Conservation (phyloP, 1,140 invertebrate genomes). For the Drosophila carrolli region DNA sequence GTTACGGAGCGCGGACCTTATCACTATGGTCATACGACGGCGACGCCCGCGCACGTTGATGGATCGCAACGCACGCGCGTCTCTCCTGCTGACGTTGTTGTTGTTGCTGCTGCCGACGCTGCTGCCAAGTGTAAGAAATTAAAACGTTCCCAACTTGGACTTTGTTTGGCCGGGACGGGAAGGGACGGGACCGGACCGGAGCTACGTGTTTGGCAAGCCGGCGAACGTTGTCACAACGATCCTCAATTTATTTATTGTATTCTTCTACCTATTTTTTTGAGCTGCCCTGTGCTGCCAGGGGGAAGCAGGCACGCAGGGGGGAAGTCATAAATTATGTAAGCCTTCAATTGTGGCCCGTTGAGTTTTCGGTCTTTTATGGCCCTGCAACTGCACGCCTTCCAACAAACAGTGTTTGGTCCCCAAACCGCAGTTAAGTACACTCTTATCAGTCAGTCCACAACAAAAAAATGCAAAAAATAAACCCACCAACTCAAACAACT, state of each 20-base stretch:
- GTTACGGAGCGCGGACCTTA: conserved; percentile 47
- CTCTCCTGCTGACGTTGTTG: conserved; percentile 26
- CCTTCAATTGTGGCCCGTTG: conserved; percentile 40
- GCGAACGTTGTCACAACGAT: conserved; percentile 60
- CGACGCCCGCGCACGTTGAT: conserved; percentile 78
- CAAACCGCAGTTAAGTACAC: neutral
- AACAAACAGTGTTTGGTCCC: conserved; percentile 12
- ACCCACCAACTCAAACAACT: conserved; percentile 62
- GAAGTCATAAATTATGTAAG: conserved; percentile 83
- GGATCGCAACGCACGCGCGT: conserved; percentile 77
- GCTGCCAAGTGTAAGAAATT: conserved; percentile 81
- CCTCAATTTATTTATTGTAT: conserved; percentile 82
- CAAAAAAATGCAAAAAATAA: conserved; percentile 47
- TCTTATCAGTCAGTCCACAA: conserved; percentile 17
- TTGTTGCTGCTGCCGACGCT: conserved; percentile 17
- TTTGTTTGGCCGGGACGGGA: conserved; percentile 61
- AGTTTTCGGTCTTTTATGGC: conserved; percentile 43
- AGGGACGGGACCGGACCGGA: conserved; percentile 26
- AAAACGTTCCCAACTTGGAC: conserved; percentile 80
- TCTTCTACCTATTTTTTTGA: conserved; percentile 55
- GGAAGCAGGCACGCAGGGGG: conserved; percentile 45
- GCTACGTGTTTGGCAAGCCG: conserved; percentile 78
- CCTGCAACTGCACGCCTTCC: conserved; percentile 61
- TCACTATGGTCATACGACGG: conserved; percentile 55
- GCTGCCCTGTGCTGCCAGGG: conserved; percentile 25